Percentiles rank a stretch among this genome's conserved stretches.
phyloP scores from a whole-genome alignment of 2,113 vertebrate species.

The Galemys pyrenaicus region DNA sequence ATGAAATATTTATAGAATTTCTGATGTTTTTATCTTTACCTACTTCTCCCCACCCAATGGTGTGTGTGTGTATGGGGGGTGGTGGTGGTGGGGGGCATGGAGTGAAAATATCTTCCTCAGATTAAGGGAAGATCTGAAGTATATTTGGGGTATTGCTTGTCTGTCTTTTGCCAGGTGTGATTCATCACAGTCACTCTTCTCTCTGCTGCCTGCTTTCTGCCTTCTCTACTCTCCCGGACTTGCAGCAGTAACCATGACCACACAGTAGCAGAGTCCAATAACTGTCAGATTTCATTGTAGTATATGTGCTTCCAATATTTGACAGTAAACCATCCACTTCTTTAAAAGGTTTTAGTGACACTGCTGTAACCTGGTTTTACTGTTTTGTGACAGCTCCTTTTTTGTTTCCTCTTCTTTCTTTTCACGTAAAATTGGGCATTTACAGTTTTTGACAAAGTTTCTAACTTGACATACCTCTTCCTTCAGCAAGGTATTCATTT shows the following conservation, averaged over 20 bases:
- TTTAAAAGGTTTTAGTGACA: constrained; percentile 32
- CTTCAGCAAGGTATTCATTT: neutral
- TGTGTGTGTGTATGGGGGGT: too few species aligned
- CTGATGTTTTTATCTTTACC: neutral
- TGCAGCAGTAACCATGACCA: neutral
- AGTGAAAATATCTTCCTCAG: neutral
- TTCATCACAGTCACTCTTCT: neutral
- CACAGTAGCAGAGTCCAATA: neutral
- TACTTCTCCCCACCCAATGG: neutral
- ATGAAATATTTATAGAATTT: neutral
- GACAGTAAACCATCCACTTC: neutral
- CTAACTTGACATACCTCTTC: neutral
- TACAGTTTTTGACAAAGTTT: constrained; percentile 39
- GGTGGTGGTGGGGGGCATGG: neutral
- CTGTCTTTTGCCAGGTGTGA: neutral
- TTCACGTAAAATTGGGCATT: constrained; percentile 51
- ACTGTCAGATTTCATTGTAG: neutral
- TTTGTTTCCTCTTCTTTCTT: constrained; percentile 4
- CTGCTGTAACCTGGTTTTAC: constrained; percentile 21
- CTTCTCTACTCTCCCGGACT: neutral
- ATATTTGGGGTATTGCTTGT: neutral
- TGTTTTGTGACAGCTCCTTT: constrained; percentile 16
- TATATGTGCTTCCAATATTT: neutral
- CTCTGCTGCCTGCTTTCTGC: neutral
- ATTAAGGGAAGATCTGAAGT: neutral